Evolutionary conservation across 2,888 invertebrate genomes (phyloP).

Genomic region (Cylloceria caligata): DNA sequence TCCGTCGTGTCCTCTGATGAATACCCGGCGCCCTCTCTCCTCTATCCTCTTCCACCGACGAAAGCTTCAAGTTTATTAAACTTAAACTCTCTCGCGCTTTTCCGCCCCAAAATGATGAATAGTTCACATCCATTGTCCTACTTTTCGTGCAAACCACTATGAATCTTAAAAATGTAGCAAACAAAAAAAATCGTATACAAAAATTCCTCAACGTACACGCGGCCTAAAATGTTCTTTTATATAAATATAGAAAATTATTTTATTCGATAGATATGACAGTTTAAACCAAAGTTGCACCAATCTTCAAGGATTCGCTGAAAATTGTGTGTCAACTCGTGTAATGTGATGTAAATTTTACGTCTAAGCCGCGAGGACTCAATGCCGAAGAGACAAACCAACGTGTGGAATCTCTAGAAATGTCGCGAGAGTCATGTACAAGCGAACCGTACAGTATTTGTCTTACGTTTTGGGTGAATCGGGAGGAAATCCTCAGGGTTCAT

Average conservation of each 20-base stretch:
- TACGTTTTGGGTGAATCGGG: conserved; percentile 53
- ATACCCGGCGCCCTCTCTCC: conserved; percentile 69
- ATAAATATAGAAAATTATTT: background rate
- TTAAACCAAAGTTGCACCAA: conserved; percentile 12
- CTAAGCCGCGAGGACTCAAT: conserved; percentile 48
- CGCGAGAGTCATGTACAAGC: conserved; percentile 37
- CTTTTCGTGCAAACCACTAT: conserved; percentile 30
- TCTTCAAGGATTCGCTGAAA: conserved; percentile 17
- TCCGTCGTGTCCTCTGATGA: conserved; percentile 75
- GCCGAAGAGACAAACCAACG: conserved; percentile 37
- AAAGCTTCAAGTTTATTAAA: conserved; percentile 64
- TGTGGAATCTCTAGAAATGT: conserved; percentile 45
- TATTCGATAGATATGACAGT: conserved; percentile 9
- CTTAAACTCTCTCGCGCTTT: conserved; percentile 55
- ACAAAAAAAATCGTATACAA: background rate
- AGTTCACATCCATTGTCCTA: conserved; percentile 61
- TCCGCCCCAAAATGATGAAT: conserved; percentile 66
- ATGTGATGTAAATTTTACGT: conserved; percentile 74
- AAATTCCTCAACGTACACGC: background rate
- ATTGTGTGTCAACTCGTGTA: conserved; percentile 33
- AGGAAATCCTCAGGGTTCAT: background rate
- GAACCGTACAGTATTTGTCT: conserved; percentile 59
- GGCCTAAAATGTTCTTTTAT: background rate
- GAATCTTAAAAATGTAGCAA: background rate
- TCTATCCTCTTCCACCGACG: conserved; percentile 6